These are phyloP conservation scores for Hirtodrosophila alboralis DNA, from an alignment of 2,888 invertebrate species.

Conservation along the genomic window DNA sequence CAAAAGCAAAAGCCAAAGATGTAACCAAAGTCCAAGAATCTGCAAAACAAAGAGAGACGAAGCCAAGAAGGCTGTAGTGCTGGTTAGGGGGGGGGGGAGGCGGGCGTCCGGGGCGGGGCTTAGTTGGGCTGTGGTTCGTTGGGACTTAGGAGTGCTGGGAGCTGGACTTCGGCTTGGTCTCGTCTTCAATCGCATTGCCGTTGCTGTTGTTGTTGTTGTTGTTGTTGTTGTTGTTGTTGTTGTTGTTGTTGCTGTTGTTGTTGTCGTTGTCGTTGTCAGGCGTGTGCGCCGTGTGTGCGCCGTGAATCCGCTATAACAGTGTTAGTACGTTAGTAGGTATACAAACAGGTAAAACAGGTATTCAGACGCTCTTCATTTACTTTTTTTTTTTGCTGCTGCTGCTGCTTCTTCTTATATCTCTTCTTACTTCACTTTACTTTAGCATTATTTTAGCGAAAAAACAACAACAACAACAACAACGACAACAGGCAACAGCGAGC, in stretches of 20 bases:
- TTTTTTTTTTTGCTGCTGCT: constrained; percentile 37
- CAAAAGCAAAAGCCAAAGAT: constrained; percentile 53
- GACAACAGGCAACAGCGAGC: constrained; percentile 28
- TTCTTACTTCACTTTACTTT: constrained; percentile 74
- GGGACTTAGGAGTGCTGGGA: background rate
- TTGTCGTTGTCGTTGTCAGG: constrained; percentile 58
- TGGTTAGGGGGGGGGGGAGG: no score
- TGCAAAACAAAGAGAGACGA: constrained; percentile 32
- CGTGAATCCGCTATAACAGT: constrained; percentile 83
- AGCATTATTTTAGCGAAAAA: constrained; percentile 77
- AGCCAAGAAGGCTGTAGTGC: constrained; percentile 10
- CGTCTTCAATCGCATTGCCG: constrained; percentile 48
- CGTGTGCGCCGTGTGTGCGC: constrained; percentile 74
- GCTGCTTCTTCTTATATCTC: constrained; percentile 46
- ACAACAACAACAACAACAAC: constrained; percentile 38
- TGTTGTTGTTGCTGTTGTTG: constrained; percentile 25
- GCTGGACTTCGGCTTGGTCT: constrained; percentile 20
- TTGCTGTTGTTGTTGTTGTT: constrained; percentile 26
- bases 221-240: constrained; percentile 33
- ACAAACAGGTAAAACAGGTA: constrained; percentile 84
- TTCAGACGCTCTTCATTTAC: constrained; percentile 73
- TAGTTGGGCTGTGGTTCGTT: constrained; percentile 1
- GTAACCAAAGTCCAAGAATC: constrained; percentile 60
- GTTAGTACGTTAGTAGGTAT: constrained; percentile 84
- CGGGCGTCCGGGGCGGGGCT: no score